These are phyloP conservation scores for Zoanthus solanderi DNA, from an alignment of 92 coral and sea anemone species.

Conservation along the genomic window DNA sequence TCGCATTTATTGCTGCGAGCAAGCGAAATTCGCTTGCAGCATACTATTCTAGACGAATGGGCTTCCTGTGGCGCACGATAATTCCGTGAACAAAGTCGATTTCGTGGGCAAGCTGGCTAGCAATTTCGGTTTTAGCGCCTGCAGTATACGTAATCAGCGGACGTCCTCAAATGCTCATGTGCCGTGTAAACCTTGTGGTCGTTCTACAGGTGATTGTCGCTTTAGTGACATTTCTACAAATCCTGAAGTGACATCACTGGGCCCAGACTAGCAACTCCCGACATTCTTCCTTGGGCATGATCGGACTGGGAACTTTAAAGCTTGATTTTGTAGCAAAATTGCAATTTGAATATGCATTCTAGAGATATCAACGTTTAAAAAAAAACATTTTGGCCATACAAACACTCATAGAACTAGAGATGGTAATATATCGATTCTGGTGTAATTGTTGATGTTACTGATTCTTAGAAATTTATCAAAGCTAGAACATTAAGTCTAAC, in stretches of 20 bases:
- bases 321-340: slow-evolving; percentile 3
- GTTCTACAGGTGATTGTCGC: no score
- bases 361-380: not conserved
- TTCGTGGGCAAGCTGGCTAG: no score
- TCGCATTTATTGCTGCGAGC: no score
- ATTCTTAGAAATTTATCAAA: not conserved
- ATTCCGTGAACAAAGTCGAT: no score
- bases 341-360: not conserved
- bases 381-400: slow-evolving; percentile 1
- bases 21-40: no score
- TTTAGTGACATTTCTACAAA: not conserved
- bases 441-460: not conserved
- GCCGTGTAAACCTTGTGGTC: no score
- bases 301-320: not conserved
- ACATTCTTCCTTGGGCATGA: not conserved
- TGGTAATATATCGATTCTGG: not conserved
- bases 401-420: not conserved
- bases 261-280: not conserved
- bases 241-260: slow-evolving; percentile 4
- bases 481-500: not conserved
- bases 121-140: no score
- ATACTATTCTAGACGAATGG: no score
- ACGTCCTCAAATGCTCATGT: no score
- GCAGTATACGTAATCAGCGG: no score
- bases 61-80: no score